Base-by-base conservation (phyloP, 2,888 invertebrate species). In the Orchestes rusci region DNA sequence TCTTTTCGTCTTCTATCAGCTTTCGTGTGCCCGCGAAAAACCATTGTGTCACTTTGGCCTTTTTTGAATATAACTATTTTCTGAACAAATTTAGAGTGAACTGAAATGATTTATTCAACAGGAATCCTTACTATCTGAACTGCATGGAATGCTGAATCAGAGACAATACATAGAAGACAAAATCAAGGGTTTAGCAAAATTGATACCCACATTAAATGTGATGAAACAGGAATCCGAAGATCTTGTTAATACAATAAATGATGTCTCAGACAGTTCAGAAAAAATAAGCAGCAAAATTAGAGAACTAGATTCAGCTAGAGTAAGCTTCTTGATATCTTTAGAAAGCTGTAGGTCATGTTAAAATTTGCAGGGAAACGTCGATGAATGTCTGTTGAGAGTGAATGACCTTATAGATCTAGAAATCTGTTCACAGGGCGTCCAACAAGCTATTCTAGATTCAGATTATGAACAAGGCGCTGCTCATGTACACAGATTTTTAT, bases 381-480 rank as follows among this genome's bases (percentile, higher is more conserved):
- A 89, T 2, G 92, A 93, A 58, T 95, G 94, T 61, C 91, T 97
- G 66, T 84, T 87, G 56, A 73, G 96, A 45, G 95, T 97, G 0
- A 90, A 94, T 59, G 96, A 97, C 66, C 75, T 97, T 28, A 81
- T 96, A 46, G 96, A 97, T 66, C 73, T 97, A 39, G 92, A 95
- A 68, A 75, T 92, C 44, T 99, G 97, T 66, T 93, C 94, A 36
- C 91, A 95, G 65, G 97, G 96, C n/a, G 97, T 99, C 0, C 87
- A 93, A 53, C 82, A 87, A 37, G 95, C 99, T 1, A 82, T 99
- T 41, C 79, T 82, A 52, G 88, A 90, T 56, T 94, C 96, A 68
- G 94, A 99, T 66, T 97, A 89, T 70, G 99, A 99, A 68, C 86
- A 89, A 70, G 94, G 95, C 41, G 96, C 97, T 8, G 91, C 83